phyloP scores from a whole-genome alignment of 2,888 invertebrate genomes.

The Lasius fuliginosus region DNA sequence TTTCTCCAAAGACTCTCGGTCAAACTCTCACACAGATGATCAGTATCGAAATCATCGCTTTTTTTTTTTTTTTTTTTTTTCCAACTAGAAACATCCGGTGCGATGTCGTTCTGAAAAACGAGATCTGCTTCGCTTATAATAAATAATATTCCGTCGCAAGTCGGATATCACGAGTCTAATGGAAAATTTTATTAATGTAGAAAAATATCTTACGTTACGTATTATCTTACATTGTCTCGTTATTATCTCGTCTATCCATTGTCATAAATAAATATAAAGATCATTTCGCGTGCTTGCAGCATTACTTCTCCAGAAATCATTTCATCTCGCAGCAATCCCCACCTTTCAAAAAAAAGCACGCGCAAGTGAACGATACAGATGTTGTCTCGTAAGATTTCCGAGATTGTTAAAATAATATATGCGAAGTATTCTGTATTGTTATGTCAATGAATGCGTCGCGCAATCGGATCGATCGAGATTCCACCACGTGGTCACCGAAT shows the following conservation, averaged over 20 bases:
- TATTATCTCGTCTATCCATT: not conserved
- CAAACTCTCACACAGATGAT: not conserved
- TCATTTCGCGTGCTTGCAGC: not conserved
- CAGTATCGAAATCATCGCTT: not conserved
- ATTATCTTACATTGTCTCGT: not conserved
- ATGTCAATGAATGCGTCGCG: conserved; percentile 5
- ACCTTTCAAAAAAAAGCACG: not conserved
- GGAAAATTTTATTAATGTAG: conserved; percentile 4
- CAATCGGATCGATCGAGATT: not conserved
- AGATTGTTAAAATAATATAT: not conserved
- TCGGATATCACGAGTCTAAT: not conserved
- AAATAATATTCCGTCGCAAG: not conserved
- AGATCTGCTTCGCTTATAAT: conserved; percentile 33
- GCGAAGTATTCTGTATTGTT: not conserved
- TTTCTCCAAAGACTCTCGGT: not conserved
- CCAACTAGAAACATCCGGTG: not conserved
- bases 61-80: not conserved
- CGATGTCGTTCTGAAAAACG: not conserved
- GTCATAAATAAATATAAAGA: not conserved
- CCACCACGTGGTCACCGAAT: conserved; percentile 6
- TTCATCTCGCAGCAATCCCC: not conserved
- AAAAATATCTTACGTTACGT: not conserved
- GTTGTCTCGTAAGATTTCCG: not conserved
- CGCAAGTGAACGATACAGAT: not conserved
- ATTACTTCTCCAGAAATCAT: not conserved